Evolutionary conservation across 1,140 invertebrate genomes (phyloP), one percentile per base, ranked within the genome.

Genomic region (Drepana arcuata): DNA sequence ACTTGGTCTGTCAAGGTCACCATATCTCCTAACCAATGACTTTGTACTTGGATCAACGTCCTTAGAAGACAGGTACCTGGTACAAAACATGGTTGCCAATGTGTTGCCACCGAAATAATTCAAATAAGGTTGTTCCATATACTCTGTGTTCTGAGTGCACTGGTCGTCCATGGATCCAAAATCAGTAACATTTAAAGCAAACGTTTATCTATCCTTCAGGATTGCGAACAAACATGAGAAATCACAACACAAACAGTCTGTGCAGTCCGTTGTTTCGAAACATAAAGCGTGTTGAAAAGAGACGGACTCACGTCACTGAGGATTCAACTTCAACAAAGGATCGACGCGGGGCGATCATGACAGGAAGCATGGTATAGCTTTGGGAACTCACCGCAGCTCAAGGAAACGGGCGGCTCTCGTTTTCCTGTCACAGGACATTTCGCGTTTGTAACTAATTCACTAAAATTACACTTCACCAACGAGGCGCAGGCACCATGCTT

Each of bases 371-470:
- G 11, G 40, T 62, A 51, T 58, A 51, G 58, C 54, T 52, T 52
- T 55, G 48, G 40, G 55, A 63, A 81, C 77, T 81, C 72, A 81
- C 77, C 77, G 77, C 61, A 81, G 69, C 54, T 79, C 77, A 63
- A 79, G 74, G 65, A 71, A 77, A 48, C 77, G 77, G 54, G 65
- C 72, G 54, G 68, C 60, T 53, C 70, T 79, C 50, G 69, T 75
- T 77, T 74, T 77, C 67, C 72, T 69, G 53, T 81, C 77, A 66
- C 77, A 81, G 72, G 77, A 81, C 77, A 81, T 81, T 48, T 69
- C 67, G n/a, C n/a, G 69, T 69, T 29, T 48, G 57, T 65, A 55
- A 53, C 41, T 36, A 41, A 35, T 61, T 34, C 65, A 74, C 70
- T 67, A 49, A 16, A 53, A 63, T 54, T 54, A 65, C 68, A 77